Evolutionary conservation across 2,113 vertebrate species (phyloP), one percentile per base, ranked within the genome.

Genomic region (Ophiodon elongatus): DNA sequence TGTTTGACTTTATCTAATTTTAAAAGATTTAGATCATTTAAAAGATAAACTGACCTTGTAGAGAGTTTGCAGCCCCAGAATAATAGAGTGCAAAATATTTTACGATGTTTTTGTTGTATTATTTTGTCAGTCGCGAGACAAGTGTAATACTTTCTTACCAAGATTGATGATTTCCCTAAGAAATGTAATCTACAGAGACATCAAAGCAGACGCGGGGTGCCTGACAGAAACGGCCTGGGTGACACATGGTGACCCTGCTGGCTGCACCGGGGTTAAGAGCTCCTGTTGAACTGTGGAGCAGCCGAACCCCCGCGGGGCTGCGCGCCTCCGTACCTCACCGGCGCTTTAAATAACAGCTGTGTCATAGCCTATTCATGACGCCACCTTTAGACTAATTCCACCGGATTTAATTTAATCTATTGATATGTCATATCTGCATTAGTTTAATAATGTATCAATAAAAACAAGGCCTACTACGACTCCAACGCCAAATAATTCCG

Each of bases 231-330:
- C 17, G 17, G 65, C 39, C 63, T 54, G 76, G 1, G 10, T 71
- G 88, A 83, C 87, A 83, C 85, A 77, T 85, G 83, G 87, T 91
- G 86, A 92, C 91, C 93, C 82, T 1, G 76, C 80, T 1, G 77
- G 52, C 19, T 29, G 35, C 79, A 47, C 47, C 8, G 45, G 79
- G 93, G 94, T 94, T 93, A 93, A 92, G 77, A 87, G 93, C 94
- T 85, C 65, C 91, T 86, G 91, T 88, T 93, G 82, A 85, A 83
- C 88, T 83, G 69, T 29, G 71, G 70, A 81, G 81, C 76, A 56
- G 85, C 78, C 56, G 9, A 47, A 39, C 76, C 83, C 88, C 89
- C 41, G 76, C 73, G 2, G 91, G 66, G 90, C 73, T 15, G 66
- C 60, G 19, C 39, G 80, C 56, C 81, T 73, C 65, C 43, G 21